Conservation (phyloP, 2,888 invertebrate species). For the Stenchaetothrips biformis region DNA sequence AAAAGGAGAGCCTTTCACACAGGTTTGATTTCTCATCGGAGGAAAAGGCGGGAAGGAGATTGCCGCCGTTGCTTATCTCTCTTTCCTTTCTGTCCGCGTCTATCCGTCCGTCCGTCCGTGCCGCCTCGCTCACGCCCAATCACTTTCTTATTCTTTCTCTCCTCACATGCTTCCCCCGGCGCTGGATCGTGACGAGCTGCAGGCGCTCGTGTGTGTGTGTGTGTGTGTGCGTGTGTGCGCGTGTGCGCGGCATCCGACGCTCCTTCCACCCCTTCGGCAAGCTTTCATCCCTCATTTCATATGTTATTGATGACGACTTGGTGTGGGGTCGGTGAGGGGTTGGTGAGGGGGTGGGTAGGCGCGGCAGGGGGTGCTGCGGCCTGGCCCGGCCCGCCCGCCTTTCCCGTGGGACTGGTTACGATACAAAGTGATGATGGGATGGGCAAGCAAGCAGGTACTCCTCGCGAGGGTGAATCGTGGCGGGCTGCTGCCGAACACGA, state of each 20-base stretch:
- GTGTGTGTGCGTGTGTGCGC: not conserved
- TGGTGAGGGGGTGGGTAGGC: not conserved
- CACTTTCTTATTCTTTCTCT: not conserved
- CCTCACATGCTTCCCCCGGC: not conserved
- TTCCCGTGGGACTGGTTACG: too few relatives aligned
- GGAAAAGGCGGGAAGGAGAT: too few relatives aligned
- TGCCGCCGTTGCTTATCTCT: too few relatives aligned
- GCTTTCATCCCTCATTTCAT: conserved; percentile 17
- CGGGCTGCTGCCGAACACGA: too few relatives aligned
- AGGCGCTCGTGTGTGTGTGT: not conserved
- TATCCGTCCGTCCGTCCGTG: too few relatives aligned
- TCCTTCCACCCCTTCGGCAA: not conserved
- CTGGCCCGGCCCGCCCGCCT: too few relatives aligned
- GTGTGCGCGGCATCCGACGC: not conserved
- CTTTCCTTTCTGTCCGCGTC: too few relatives aligned
- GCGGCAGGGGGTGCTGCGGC: too few relatives aligned
- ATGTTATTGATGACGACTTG: conserved; percentile 18
- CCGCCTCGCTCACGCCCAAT: not conserved
- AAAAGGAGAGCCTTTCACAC: not conserved
- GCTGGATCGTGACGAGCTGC: not conserved
- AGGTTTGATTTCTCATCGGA: not conserved
- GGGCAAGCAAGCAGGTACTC: too few relatives aligned
- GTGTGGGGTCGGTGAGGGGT: not conserved
- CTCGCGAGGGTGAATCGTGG: too few relatives aligned
- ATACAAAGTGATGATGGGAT: too few relatives aligned